A percentile compares a stretch with the other conserved stretches of the same genome.
phyloP scores from a whole-genome alignment of 2,888 invertebrate genomes.

The Fabriciana adippe region DNA sequence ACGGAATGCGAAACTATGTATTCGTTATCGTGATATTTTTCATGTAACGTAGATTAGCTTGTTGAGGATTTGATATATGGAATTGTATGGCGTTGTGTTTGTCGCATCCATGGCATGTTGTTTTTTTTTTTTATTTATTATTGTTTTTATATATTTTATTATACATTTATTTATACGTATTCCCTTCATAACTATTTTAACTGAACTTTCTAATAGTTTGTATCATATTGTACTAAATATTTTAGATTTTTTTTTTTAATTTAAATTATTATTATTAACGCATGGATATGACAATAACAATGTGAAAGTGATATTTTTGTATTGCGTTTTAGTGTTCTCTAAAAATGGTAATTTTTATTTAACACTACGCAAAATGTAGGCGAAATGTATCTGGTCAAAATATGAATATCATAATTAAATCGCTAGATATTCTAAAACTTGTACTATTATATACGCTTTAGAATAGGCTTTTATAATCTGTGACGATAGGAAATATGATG shows the following conservation, averaged over 20 bases:
- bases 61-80: conserved; percentile 51
- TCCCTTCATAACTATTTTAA: conserved; percentile 14
- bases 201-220: conserved; percentile 25
- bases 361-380: conserved; percentile 45
- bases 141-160: conserved; percentile 14
- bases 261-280: conserved; percentile 36
- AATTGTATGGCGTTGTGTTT: conserved; percentile 61
- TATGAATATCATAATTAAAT: conserved; percentile 60
- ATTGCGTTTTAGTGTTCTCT: conserved; percentile 50
- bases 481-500: conserved; percentile 49
- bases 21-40: conserved; percentile 76
- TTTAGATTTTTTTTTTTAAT: conserved; percentile 42
- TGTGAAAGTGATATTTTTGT: conserved; percentile 68
- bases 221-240: conserved; percentile 32
- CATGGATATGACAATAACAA: conserved; percentile 56
- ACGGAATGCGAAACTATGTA: conserved; percentile 68
- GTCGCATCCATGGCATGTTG: conserved; percentile 54
- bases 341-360: conserved; percentile 44
- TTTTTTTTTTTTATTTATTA: conserved; percentile 45
- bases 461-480: conserved; percentile 61
- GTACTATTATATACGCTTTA: conserved; percentile 69
- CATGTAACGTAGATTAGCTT: conserved; percentile 52
- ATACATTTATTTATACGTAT: conserved; percentile 15
- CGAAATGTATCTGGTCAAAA: conserved; percentile 66
- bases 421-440: conserved; percentile 66